Evolutionary conservation across 2,113 vertebrate species (phyloP).

Genomic region (Anas platyrhynchos): DNA sequence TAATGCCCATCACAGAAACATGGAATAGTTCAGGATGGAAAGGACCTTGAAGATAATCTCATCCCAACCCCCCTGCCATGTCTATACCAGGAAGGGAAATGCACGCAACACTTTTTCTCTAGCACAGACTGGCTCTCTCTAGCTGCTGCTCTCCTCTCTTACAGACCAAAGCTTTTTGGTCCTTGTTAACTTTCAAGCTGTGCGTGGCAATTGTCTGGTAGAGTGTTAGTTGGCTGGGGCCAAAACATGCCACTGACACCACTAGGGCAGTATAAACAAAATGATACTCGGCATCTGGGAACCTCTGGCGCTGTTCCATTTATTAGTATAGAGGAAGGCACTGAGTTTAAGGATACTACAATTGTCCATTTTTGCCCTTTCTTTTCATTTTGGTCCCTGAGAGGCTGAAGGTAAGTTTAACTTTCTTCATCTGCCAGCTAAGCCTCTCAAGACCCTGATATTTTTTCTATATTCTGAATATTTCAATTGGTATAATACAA

Average conservation of each 20-base stretch:
- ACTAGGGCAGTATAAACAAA: neutral
- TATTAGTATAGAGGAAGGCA: neutral
- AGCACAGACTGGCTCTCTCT: neutral
- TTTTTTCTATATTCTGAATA: neutral
- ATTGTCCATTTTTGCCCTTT: neutral
- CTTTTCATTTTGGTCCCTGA: neutral
- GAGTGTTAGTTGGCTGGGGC: neutral
- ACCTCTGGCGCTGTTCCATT: neutral
- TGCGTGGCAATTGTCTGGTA: neutral
- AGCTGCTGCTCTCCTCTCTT: neutral
- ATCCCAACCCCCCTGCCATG: no score
- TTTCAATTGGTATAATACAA: neutral
- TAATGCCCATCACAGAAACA: neutral
- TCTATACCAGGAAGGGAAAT: neutral
- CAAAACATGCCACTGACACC: neutral
- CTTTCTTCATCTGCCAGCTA: neutral
- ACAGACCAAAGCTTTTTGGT: neutral
- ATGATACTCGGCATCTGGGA: neutral
- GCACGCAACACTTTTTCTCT: neutral
- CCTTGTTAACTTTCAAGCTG: neutral
- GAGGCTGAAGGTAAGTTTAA: neutral
- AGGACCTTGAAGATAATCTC: no score
- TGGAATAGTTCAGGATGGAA: no score
- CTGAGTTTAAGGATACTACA: neutral
- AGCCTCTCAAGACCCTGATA: neutral